A percentile compares a stretch with the other conserved stretches of the same genome.
Evolutionary conservation across 2,888 invertebrate species (phyloP).

Genomic region (Eremobia ochroleuca): DNA sequence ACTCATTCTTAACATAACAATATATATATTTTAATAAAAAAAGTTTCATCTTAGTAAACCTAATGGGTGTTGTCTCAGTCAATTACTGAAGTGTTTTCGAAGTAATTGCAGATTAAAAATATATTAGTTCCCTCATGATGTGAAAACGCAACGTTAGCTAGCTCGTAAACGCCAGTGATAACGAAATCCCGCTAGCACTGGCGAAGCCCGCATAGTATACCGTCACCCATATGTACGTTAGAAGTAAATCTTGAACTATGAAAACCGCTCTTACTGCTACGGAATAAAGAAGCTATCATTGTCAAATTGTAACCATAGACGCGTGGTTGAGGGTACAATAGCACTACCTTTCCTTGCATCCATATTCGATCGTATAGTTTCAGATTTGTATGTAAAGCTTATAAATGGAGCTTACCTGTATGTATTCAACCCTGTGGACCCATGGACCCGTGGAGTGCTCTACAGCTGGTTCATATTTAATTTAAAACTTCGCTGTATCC

Average conservation of each 20-base stretch:
- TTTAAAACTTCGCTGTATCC: constrained; percentile 50
- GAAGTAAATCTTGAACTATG: not conserved
- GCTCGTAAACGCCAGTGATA: constrained; percentile 13
- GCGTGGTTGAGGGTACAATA: constrained; percentile 8
- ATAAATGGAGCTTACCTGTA: constrained; percentile 57
- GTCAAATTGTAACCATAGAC: not conserved
- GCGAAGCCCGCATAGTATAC: constrained; percentile 23
- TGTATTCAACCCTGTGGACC: constrained; percentile 41
- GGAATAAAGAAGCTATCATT: not conserved
- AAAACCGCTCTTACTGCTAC: not conserved
- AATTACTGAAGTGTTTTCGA: not conserved
- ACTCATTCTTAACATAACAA: too few relatives aligned
- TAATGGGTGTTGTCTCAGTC: not conserved
- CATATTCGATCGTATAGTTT: constrained; percentile 51
- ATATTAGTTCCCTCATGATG: not conserved
- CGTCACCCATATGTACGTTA: not conserved
- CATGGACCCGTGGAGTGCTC: constrained; percentile 39
- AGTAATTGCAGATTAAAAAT: not conserved
- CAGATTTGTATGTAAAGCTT: constrained; percentile 60
- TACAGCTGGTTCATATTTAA: constrained; percentile 55
- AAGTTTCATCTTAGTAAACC: not conserved
- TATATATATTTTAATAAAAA: too few relatives aligned
- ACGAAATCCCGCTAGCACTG: constrained; percentile 19
- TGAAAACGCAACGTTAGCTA: constrained; percentile 11
- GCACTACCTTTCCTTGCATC: constrained; percentile 41